Conservation (phyloP, 2,113 vertebrate species). For the Channa argus region DNA sequence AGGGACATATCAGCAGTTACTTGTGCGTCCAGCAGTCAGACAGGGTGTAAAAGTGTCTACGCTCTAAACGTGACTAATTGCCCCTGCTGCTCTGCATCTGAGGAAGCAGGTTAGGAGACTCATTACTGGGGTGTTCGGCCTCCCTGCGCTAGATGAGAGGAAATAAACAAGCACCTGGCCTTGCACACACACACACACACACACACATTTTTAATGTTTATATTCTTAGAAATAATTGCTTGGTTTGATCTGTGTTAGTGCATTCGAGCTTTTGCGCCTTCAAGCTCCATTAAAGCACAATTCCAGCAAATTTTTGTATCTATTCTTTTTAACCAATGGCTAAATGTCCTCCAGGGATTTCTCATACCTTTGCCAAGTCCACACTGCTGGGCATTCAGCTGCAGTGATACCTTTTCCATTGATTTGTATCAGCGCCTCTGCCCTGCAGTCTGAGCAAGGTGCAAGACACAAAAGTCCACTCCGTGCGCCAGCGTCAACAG, state of each 20-base stretch:
- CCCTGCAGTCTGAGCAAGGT: slow-evolving; percentile 34
- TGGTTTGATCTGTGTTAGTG: slow-evolving; percentile 37
- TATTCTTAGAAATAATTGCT: slow-evolving; percentile 20
- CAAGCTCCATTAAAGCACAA: background rate
- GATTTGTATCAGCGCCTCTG: slow-evolving; percentile 50
- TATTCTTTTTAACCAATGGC: slow-evolving; percentile 6
- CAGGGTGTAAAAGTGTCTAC: slow-evolving; percentile 25
- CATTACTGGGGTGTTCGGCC: slow-evolving; percentile 67
- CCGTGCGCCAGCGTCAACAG: slow-evolving; percentile 2
- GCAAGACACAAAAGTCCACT: slow-evolving; percentile 33
- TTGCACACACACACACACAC: slow-evolving; percentile 2
- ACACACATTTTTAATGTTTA: slow-evolving; percentile 11
- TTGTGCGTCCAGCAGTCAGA: slow-evolving; percentile 29
- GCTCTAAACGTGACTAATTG: slow-evolving; percentile 75
- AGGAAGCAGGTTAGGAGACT: slow-evolving; percentile 68
- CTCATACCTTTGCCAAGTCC: slow-evolving; percentile 42
- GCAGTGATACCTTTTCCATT: slow-evolving; percentile 58
- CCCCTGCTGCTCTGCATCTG: slow-evolving; percentile 66
- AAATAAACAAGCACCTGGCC: slow-evolving; percentile 49
- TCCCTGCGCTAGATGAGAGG: slow-evolving; percentile 41
- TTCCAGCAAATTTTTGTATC: slow-evolving; percentile 29
- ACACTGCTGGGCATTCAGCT: slow-evolving; percentile 50
- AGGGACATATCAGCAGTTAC: slow-evolving; percentile 38
- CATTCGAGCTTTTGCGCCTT: slow-evolving; percentile 19
- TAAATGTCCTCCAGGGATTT: slow-evolving; percentile 40